Conservation (phyloP, 2,797 vertebrate species). For the Myripristis jacobus region DNA sequence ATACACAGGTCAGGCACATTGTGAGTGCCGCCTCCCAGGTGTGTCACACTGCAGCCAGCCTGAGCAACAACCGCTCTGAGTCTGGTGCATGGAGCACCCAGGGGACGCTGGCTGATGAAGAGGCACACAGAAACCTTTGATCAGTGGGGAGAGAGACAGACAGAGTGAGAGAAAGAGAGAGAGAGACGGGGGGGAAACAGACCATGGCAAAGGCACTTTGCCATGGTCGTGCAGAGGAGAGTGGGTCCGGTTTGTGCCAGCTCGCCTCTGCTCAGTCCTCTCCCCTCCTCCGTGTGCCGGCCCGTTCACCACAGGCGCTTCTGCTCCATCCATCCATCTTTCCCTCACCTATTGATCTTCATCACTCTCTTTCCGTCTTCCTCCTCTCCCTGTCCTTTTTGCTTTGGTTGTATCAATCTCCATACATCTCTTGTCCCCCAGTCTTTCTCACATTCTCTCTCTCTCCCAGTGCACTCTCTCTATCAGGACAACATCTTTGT, state of each 20-base stretch:
- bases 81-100: slow-evolving; percentile 42
- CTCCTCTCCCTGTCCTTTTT: slow-evolving; percentile 1
- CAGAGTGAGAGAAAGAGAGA: neutral
- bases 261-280: slow-evolving; percentile 23
- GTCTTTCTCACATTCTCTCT: neutral
- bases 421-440: neutral
- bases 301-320: slow-evolving; percentile 41
- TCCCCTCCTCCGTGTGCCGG: slow-evolving; percentile 34
- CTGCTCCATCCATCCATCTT: slow-evolving; percentile 40
- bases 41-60: slow-evolving; percentile 54
- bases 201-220: slow-evolving; percentile 40
- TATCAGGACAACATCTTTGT: neutral
- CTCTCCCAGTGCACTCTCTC: neutral
- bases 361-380: slow-evolving; percentile 8
- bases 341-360: slow-evolving; percentile 25
- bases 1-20: slow-evolving; percentile 39
- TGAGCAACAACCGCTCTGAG: slow-evolving; percentile 3
- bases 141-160: slow-evolving; percentile 20
- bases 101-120: slow-evolving; percentile 68
- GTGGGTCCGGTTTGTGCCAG: slow-evolving; percentile 50
- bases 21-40: slow-evolving; percentile 47
- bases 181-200: neutral
- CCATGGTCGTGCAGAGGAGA: slow-evolving; percentile 60
- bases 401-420: slow-evolving; percentile 13
- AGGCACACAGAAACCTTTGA: slow-evolving; percentile 68